Percentiles rank a stretch among this genome's conserved stretches.
phyloP scores from a whole-genome alignment of 2,113 vertebrate species.

The Spheniscus mendiculus region DNA sequence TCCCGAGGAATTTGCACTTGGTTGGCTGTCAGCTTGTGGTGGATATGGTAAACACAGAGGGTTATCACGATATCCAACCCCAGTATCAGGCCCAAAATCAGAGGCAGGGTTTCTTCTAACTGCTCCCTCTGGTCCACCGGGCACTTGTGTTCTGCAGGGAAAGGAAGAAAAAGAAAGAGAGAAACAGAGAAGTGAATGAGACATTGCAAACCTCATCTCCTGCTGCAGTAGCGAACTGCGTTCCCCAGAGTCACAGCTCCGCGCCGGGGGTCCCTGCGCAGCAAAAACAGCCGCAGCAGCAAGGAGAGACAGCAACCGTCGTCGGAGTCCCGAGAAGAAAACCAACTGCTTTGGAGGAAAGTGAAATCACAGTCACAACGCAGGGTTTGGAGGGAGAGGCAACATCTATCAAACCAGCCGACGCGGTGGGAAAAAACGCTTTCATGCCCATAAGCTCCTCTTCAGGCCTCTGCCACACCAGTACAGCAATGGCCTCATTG shows the following conservation, averaged over 20 bases:
- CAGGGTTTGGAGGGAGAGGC: not conserved
- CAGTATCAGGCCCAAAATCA: slow-evolving; percentile 91
- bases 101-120: slow-evolving; percentile 91
- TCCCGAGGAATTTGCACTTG: slow-evolving; percentile 91
- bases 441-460: fast-evolving
- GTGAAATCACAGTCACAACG: fast-evolving
- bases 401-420: not conserved
- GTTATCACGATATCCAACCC: slow-evolving; percentile 90
- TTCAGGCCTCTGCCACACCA: not conserved
- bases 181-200: not conserved
- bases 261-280: fast-evolving
- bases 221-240: fast-evolving
- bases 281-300: not conserved
- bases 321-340: not conserved
- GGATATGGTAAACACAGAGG: slow-evolving; percentile 90
- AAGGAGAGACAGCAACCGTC: not conserved
- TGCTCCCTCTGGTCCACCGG: slow-evolving; percentile 93
- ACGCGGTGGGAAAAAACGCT: fast-evolving
- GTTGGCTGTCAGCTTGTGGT: slow-evolving; percentile 91
- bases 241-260: not conserved
- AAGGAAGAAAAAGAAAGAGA: not conserved
- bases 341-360: not conserved
- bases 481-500: not conserved
- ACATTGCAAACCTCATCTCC: not conserved
- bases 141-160: slow-evolving; percentile 89